phyloP scores from a whole-genome alignment of 1,140 invertebrate genomes.

The Chironomus striatipennis region DNA sequence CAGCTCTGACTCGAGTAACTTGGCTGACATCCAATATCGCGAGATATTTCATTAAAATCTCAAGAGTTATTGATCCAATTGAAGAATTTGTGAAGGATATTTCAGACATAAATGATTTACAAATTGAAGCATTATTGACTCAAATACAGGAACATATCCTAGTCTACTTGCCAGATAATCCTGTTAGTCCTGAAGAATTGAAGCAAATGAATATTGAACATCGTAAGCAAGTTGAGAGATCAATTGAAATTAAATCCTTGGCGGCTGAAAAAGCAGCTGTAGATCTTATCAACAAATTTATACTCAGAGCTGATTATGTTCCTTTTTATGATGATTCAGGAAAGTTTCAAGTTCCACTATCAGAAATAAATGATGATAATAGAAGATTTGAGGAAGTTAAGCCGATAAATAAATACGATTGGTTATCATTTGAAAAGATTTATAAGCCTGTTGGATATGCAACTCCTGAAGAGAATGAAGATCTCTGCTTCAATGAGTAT shows the following conservation, averaged over 20 bases:
- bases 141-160: slow-evolving; percentile 55
- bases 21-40: not conserved
- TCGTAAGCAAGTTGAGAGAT: slow-evolving; percentile 43
- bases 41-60: not conserved
- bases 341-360: slow-evolving; percentile 32
- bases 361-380: slow-evolving; percentile 33
- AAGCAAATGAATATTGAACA: slow-evolving; percentile 52
- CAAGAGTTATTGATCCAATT: not conserved
- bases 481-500: slow-evolving; percentile 32
- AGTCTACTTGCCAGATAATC: slow-evolving; percentile 54
- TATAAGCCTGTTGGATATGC: slow-evolving; percentile 33
- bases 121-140: slow-evolving; percentile 60
- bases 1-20: not conserved
- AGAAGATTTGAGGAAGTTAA: slow-evolving; percentile 31
- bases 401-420: slow-evolving; percentile 37
- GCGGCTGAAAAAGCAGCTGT: slow-evolving; percentile 56
- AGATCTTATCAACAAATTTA: slow-evolving; percentile 61
- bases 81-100: not conserved
- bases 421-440: slow-evolving; percentile 36
- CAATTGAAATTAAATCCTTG: slow-evolving; percentile 50
- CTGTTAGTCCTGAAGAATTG: slow-evolving; percentile 56
- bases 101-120: slow-evolving; percentile 64
- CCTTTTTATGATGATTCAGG: slow-evolving; percentile 39
- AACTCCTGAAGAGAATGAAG: slow-evolving; percentile 30
- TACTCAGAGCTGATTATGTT: slow-evolving; percentile 48